Evolutionary conservation across 2,113 vertebrate genomes (phyloP).

Genomic region (Pithys albifrons): DNA sequence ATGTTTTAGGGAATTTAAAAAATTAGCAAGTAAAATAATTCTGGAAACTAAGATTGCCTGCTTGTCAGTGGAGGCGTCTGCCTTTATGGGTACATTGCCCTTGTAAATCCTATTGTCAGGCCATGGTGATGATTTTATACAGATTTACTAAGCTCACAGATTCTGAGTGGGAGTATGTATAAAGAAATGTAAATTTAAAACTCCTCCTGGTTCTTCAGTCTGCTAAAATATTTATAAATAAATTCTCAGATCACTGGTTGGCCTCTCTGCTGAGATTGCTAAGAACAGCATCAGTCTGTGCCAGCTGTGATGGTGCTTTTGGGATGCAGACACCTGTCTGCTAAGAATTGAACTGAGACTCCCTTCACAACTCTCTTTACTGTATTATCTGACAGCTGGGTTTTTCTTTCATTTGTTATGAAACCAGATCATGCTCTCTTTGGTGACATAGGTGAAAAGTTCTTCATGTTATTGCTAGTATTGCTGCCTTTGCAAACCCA

Average conservation of each 20-base stretch:
- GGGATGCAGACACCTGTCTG: slow-evolving; percentile 13
- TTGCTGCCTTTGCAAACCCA: background rate
- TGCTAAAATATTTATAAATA: slow-evolving; percentile 74
- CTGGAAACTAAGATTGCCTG: slow-evolving; percentile 24
- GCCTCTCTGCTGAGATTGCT: slow-evolving; percentile 12
- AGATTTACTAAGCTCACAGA: slow-evolving; percentile 61
- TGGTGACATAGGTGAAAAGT: background rate
- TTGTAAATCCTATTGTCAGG: slow-evolving; percentile 62
- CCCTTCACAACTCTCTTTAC: background rate
- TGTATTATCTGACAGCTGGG: background rate
- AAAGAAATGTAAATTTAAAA: slow-evolving; percentile 70
- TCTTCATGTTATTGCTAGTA: background rate
- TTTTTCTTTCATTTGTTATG: background rate
- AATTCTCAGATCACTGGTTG: slow-evolving; percentile 44
- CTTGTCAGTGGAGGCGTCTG: slow-evolving; percentile 38
- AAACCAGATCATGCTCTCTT: background rate
- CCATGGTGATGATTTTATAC: slow-evolving; percentile 42
- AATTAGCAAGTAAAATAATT: slow-evolving; percentile 7
- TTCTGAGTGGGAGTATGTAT: slow-evolving; percentile 64
- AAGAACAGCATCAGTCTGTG: slow-evolving; percentile 2
- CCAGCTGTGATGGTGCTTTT: slow-evolving; percentile 20
- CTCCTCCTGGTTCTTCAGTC: slow-evolving; percentile 63
- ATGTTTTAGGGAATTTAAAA: background rate
- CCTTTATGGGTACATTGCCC: slow-evolving; percentile 37
- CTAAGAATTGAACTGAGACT: background rate